Percentiles rank a stretch among this genome's conserved stretches.
Conservation (phyloP, 2,113 vertebrate genomes). For the Amphiprion percula region DNA sequence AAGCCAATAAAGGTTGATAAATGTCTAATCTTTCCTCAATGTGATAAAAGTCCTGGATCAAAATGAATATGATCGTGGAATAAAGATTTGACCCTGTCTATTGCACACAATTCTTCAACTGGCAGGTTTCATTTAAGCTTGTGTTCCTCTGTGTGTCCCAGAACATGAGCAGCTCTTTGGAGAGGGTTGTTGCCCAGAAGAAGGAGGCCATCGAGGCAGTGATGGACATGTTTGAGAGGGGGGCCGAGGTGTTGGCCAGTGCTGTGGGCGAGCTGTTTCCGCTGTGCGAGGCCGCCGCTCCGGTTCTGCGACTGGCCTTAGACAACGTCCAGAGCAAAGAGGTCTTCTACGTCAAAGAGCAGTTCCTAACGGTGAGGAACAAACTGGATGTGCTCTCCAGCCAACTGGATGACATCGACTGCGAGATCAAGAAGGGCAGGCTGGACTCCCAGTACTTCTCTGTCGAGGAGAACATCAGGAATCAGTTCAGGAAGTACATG, state of each 20-base stretch:
- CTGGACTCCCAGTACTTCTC: slow-evolving; percentile 82
- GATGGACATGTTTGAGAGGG: slow-evolving; percentile 84
- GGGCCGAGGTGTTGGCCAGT: slow-evolving; percentile 83
- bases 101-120: neutral
- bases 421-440: slow-evolving; percentile 81
- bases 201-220: slow-evolving; percentile 84
- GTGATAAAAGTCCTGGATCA: no score
- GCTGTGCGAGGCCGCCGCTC: slow-evolving; percentile 82
- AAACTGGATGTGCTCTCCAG: slow-evolving; percentile 81
- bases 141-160: slow-evolving; percentile 16
- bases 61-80: no score
- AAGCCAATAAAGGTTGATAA: no score
- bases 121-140: neutral
- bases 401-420: slow-evolving; percentile 82
- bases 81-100: no score
- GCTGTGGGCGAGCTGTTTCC: slow-evolving; percentile 84
- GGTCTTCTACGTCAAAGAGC: slow-evolving; percentile 85
- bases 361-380: slow-evolving; percentile 80
- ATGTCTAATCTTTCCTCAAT: no score
- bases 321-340: slow-evolving; percentile 86
- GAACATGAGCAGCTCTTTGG: slow-evolving; percentile 78
- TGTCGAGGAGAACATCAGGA: slow-evolving; percentile 84
- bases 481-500: slow-evolving; percentile 86
- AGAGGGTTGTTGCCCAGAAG: slow-evolving; percentile 83
- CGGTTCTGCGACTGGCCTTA: slow-evolving; percentile 80